A percentile compares a stretch with the other conserved stretches of the same genome.
Conservation (phyloP, 1,140 invertebrate genomes). For the Mylabris phalerata region DNA sequence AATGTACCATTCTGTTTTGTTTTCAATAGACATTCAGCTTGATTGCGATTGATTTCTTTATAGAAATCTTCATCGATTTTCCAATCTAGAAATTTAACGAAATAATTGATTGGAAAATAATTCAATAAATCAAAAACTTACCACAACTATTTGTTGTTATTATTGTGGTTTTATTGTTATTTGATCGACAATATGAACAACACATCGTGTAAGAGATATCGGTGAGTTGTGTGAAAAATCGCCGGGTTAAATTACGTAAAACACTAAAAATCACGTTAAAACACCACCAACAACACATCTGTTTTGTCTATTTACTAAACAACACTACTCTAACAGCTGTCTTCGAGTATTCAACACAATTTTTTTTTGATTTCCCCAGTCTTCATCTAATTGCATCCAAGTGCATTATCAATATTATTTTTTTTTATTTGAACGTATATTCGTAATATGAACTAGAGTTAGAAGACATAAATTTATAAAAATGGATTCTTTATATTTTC, state of each 20-base stretch:
- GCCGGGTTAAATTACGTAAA: conserved; percentile 19
- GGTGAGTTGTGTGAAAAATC: conserved; percentile 17
- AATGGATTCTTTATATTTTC: too few species aligned
- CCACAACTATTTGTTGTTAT: not conserved
- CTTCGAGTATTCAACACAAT: too few species aligned
- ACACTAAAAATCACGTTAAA: conserved; percentile 26
- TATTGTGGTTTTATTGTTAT: not conserved
- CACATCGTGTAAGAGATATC: conserved; percentile 24
- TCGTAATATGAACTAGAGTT: too few species aligned
- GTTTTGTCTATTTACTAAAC: too few species aligned
- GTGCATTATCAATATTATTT: too few species aligned
- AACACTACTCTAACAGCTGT: too few species aligned
- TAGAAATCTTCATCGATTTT: conserved; percentile 27
- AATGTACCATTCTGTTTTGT: conserved; percentile 37
- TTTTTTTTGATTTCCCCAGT: too few species aligned
- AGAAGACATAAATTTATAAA: too few species aligned
- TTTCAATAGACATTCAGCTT: conserved; percentile 31
- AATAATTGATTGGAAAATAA: conserved; percentile 5
- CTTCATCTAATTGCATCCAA: too few species aligned
- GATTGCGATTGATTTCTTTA: conserved; percentile 32
- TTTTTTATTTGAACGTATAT: too few species aligned
- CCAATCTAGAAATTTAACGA: not conserved
- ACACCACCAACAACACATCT: conserved; percentile 18
- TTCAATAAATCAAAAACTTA: conserved; percentile 15
- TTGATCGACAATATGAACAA: conserved; percentile 17